Evolutionary conservation across 2,113 vertebrate genomes (phyloP), one percentile per base, ranked within the genome.

Genomic region (Heterochromis multidens): DNA sequence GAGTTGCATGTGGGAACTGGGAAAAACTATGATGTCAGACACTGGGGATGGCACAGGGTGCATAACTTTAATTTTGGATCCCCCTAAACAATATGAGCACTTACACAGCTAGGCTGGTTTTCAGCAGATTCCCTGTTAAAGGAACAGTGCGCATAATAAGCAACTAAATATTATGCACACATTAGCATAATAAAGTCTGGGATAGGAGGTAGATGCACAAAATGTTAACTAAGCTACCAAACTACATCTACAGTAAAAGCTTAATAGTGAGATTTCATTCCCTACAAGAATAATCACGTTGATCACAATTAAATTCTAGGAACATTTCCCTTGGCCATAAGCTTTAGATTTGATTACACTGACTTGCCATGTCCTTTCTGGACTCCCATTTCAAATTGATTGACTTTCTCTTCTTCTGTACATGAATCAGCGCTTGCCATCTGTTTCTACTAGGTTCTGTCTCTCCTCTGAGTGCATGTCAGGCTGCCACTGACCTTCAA

Each of bases 401-500:
- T 87, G 59, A 83, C 58, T 89, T 76, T 79, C 10, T 81, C 63
- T 13, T 57, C 37, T 19, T 61, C 43, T 9, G 1, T 62, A 43
- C 40, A 62, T 77, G 59, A 83, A 65, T 85, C 60, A 19, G 23
- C 19, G 25, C 80, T 43, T 63, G 37, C 84, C 84, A 85, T 87
- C 82, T 37, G n/a, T 81, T 86, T 82, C 31, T 79, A 54, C n/a
- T 37, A 35, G 63, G 35, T 76, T 19, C 49, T 67, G 79, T 67
- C 40, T 82, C n/a, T 61, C 58, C 40, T 86, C 54, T 59, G 46
- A 83, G 54, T 80, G 37, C 79, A 76, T 77, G 59, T 81, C 72
- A 79, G 81, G 29, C 35, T 74, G 62, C 57, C n/a, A 4, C 70
- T 88, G 86, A 87, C 91, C 88, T 92, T 87, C 84, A 84, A 16